phyloP scores from a whole-genome alignment of 2,113 vertebrate species.

The Anguilla japonica region DNA sequence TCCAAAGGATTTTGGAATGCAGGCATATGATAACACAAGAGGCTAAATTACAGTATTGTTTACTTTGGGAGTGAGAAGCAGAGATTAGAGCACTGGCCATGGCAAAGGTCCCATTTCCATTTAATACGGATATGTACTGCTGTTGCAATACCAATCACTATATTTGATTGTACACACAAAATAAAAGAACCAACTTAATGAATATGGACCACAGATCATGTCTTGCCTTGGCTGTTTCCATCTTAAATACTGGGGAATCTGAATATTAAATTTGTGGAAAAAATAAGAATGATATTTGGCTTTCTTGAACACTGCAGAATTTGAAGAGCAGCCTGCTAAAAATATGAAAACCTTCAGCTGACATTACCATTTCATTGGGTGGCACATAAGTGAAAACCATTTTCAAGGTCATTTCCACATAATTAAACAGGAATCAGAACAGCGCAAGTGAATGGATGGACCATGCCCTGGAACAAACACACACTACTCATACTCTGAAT shows the following conservation, averaged over 20 bases:
- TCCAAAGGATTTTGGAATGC: constrained; percentile 2
- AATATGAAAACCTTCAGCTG: neutral
- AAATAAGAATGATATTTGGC: neutral
- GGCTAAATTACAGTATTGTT: neutral
- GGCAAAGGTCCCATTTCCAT: neutral
- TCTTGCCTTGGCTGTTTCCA: neutral
- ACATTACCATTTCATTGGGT: neutral
- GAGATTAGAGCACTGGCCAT: neutral
- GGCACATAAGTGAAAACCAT: neutral
- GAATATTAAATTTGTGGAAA: neutral
- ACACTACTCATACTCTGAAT: too few species aligned
- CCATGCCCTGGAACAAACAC: neutral
- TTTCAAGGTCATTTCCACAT: neutral
- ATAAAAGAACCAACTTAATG: neutral
- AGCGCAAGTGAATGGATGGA: neutral
- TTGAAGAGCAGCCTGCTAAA: neutral
- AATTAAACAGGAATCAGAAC: constrained; percentile 5
- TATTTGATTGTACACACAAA: neutral
- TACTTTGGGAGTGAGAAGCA: neutral
- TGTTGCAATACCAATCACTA: neutral
- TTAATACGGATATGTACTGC: neutral
- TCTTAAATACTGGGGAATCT: neutral
- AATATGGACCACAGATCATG: neutral
- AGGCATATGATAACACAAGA: neutral
- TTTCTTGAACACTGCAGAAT: neutral